Conservation (phyloP, 2,797 vertebrate species). For the Protonibea diacanthus region DNA sequence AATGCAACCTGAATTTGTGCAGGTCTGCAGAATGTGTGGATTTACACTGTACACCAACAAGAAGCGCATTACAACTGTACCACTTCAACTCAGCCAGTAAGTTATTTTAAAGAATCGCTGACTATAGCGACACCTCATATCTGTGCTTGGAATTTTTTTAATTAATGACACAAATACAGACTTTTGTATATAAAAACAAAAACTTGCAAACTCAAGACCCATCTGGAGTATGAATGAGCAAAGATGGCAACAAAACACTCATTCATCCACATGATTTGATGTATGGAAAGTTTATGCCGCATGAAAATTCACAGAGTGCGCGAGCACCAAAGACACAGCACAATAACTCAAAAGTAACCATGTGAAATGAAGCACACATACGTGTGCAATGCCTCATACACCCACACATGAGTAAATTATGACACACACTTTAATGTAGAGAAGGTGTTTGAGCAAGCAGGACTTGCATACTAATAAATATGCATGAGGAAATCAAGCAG, state of each 20-base stretch:
- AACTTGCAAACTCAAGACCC: conserved; percentile 1
- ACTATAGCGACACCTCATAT: background rate
- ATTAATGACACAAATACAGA: conserved; percentile 8
- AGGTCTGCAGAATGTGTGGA: background rate
- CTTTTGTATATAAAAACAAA: background rate
- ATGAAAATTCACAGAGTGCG: conserved; percentile 37
- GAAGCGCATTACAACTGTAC: background rate
- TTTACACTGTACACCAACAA: background rate
- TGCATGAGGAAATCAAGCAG: conserved; percentile 41
- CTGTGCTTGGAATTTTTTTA: background rate
- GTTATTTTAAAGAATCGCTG: conserved; percentile 8
- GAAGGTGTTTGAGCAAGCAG: conserved; percentile 31
- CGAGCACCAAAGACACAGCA: conserved; percentile 39
- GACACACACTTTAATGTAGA: conserved; percentile 40
- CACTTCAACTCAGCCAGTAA: background rate
- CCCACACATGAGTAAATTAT: conserved; percentile 37
- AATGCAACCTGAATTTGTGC: conserved; percentile 5
- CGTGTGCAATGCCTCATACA: conserved; percentile 11
- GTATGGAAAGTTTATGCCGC: conserved; percentile 42
- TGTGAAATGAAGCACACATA: conserved; percentile 14
- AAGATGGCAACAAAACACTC: background rate
- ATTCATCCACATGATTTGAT: conserved; percentile 21
- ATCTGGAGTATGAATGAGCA: conserved; percentile 28
- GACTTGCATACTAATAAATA: conserved; percentile 37
- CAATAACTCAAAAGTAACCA: conserved; percentile 35